Base-by-base conservation (phyloP, 2,888 invertebrate genomes). In the Melinaea marsaeus region DNA sequence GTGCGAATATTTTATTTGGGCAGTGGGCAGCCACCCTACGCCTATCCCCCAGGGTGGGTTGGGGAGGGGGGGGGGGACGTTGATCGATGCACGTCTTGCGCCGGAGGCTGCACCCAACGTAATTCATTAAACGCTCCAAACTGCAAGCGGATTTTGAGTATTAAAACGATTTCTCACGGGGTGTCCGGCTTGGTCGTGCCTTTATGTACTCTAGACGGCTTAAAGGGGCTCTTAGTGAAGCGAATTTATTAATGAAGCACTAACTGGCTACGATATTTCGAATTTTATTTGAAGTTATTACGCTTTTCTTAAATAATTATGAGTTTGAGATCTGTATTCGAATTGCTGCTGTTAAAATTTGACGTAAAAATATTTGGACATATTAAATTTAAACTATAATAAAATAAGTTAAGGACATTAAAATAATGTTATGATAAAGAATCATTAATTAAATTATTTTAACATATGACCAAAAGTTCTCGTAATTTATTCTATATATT, bases 11-110 rank as follows among this genome's bases (percentile, higher is more conserved):
- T 88, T 88, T 90, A 90, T 90, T 90, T 90, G 90, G 89, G 85
- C 88, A 88, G 87, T 82, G 76, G 77, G 78, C 84, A 81, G 84
- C 78, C 73, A 62, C 84, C 85, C 84, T 83, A 78, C 77, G 86
- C 86, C 87, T 85, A 85, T 81, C 79, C 75, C 75, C 73, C 67
- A 70, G 77, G 73, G 74, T 74, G 65, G 67, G 63, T 72, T 61
- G 71, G 73, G 72, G 71, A 75, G 74, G 71, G 69, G 72, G 74
- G 73, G 86, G 84, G 85, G 88, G 92, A 91, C 92, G 91, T 92
- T 92, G 92, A 92, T 92, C 92, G 92, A 92, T 92, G 92, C 91
- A 91, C 92, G 92, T 92, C 92, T 92, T 92, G 92, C 91, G 91
- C 92, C 91, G 88, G 91, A 88, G 90, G 88, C 89, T 89, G 91